Evolutionary conservation across 2,888 invertebrate species (phyloP).

Genomic region (Cheiracanthium punctorium): DNA sequence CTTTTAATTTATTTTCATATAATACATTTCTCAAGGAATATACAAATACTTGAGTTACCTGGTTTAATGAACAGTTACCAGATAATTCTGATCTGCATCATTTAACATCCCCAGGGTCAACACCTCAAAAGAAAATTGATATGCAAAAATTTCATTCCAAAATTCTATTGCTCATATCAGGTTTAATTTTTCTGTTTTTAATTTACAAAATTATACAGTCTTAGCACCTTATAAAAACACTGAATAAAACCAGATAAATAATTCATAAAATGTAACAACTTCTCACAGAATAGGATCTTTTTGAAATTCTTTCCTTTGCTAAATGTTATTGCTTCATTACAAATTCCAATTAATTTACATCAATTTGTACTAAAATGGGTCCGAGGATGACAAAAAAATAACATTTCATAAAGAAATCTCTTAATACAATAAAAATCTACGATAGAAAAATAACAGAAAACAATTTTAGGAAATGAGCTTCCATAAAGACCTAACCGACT

Average conservation of each 20-base stretch:
- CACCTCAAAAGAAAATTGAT: constrained; percentile 68
- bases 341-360: neutral
- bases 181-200: constrained; percentile 9
- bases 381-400: neutral
- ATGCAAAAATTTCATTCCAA: constrained; percentile 59
- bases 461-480: neutral
- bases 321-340: constrained; percentile 47
- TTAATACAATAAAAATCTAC: neutral
- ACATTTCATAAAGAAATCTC: neutral
- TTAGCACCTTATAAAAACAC: constrained; percentile 63
- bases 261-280: neutral
- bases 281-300: neutral
- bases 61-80: constrained; percentile 50
- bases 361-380: neutral
- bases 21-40: constrained; percentile 68
- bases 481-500: constrained; percentile 22
- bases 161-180: constrained; percentile 49
- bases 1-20: constrained; percentile 62
- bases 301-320: neutral
- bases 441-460: constrained; percentile 7
- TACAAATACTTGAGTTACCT: constrained; percentile 54
- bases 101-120: constrained; percentile 65
- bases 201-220: constrained; percentile 57
- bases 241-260: constrained; percentile 28
- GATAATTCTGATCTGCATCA: constrained; percentile 56